Percentiles rank a stretch among this genome's conserved stretches.
phyloP scores from a whole-genome alignment of 2,113 vertebrate genomes.

The Colinus virginianus region DNA sequence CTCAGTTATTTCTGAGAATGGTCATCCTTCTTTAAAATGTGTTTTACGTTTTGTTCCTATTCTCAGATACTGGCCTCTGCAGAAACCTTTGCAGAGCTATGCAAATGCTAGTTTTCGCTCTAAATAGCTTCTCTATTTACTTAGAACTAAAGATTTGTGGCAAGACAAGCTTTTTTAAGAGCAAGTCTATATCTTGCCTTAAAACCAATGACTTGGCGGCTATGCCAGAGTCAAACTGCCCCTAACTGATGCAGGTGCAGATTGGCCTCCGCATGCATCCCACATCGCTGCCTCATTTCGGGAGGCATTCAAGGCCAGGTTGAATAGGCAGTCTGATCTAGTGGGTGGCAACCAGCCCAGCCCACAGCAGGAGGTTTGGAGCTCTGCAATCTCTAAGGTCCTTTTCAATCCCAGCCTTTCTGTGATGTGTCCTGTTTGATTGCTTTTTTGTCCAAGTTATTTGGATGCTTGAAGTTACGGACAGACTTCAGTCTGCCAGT shows the following conservation, averaged over 20 bases:
- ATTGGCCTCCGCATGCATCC: background rate
- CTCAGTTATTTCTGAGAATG: constrained; percentile 16
- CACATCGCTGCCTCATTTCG: too few relatives aligned
- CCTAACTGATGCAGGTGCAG: background rate
- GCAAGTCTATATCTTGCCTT: background rate
- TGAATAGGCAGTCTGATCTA: too few relatives aligned
- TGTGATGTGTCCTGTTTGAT: background rate
- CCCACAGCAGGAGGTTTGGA: too few relatives aligned
- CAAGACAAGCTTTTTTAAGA: background rate
- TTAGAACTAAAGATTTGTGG: constrained; percentile 26
- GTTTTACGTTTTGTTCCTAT: background rate
- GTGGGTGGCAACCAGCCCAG: too few relatives aligned
- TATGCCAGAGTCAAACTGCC: background rate
- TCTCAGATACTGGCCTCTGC: background rate
- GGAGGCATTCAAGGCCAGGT: too few relatives aligned
- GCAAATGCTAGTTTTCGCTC: background rate
- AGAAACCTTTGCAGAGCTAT: background rate
- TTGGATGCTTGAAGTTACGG: background rate
- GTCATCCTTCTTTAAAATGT: background rate
- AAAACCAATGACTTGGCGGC: background rate
- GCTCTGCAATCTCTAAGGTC: too few relatives aligned
- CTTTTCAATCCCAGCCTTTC: too few relatives aligned
- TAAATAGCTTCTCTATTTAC: background rate
- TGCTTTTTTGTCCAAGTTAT: background rate
- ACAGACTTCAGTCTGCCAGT: background rate